These are phyloP conservation scores for Neosalanx taihuensis DNA, from an alignment of 2,797 vertebrate species.

Conservation along the genomic window DNA sequence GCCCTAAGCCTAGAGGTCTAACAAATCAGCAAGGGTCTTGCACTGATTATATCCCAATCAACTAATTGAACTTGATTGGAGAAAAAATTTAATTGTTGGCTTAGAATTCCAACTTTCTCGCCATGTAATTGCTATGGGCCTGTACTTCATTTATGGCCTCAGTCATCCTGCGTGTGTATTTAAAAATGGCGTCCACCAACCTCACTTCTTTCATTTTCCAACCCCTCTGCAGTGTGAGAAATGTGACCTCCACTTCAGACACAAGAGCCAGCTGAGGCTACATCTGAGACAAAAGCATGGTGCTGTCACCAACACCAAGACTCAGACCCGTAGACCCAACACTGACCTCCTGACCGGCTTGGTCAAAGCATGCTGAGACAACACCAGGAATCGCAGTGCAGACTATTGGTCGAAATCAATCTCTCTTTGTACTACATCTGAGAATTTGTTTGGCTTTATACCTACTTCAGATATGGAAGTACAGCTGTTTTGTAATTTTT, in stretches of 20 bases:
- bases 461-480: constrained; percentile 47
- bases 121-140: background rate
- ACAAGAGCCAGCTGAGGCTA: constrained; percentile 97
- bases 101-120: background rate
- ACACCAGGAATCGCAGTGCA: constrained; percentile 11
- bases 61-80: background rate
- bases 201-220: too few species aligned
- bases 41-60: background rate
- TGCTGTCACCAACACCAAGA: constrained; percentile 94
- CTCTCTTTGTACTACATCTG: constrained; percentile 14
- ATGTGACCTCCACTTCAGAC: constrained; percentile 95
- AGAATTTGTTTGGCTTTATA: constrained; percentile 7
- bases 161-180: too few species aligned
- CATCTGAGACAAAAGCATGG: constrained; percentile 97
- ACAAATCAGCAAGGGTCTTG: constrained; percentile 30
- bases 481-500: constrained; percentile 35
- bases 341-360: constrained; percentile 69
- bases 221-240: constrained; percentile 84
- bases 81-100: background rate
- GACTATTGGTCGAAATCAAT: constrained; percentile 12
- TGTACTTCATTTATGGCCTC: background rate
- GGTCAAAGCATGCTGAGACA: constrained; percentile 78
- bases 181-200: too few species aligned
- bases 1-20: constrained; percentile 22
- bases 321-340: constrained; percentile 80